Conservation (phyloP, 1,140 invertebrate genomes). For the Drosophila bipectinata region DNA sequence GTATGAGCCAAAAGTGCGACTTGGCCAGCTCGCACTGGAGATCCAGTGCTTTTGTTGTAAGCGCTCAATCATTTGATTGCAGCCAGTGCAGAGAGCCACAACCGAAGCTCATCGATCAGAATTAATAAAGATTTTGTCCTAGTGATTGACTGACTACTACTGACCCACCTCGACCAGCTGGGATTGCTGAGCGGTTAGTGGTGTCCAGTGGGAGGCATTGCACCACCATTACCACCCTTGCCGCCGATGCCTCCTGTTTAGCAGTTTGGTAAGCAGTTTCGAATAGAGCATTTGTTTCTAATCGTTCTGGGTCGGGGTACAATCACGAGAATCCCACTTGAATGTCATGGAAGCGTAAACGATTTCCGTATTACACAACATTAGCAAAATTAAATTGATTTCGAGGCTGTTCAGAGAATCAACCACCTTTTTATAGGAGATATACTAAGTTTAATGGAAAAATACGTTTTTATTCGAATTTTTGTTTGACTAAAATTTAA, state of each 20-base stretch:
- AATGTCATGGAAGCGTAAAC: conserved; percentile 59
- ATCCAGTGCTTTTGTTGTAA: conserved; percentile 58
- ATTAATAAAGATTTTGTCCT: conserved; percentile 83
- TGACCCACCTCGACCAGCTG: conserved; percentile 50
- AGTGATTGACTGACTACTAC: conserved; percentile 49
- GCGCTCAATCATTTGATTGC: conserved; percentile 80
- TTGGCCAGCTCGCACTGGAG: conserved; percentile 24
- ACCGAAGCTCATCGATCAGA: conserved; percentile 83
- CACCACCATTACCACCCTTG: background rate
- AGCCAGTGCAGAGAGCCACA: conserved; percentile 61
- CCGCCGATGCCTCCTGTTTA: conserved; percentile 4
- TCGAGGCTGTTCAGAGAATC: conserved; percentile 10
- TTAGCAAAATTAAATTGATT: conserved; percentile 83
- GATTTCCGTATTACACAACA: conserved; percentile 69
- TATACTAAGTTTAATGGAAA: no score
- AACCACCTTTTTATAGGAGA: conserved; percentile 30
- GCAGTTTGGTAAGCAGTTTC: conserved; percentile 30
- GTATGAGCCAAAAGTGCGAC: conserved; percentile 58
- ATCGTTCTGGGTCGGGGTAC: conserved; percentile 27
- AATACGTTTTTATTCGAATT: no score
- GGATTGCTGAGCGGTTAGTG: background rate
- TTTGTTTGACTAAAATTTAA: no score
- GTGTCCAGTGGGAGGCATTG: background rate
- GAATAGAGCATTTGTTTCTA: conserved; percentile 75
- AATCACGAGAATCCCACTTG: conserved; percentile 30